Evolutionary conservation across 2,888 invertebrate genomes (phyloP).

Genomic region (Oscheius sp.): DNA sequence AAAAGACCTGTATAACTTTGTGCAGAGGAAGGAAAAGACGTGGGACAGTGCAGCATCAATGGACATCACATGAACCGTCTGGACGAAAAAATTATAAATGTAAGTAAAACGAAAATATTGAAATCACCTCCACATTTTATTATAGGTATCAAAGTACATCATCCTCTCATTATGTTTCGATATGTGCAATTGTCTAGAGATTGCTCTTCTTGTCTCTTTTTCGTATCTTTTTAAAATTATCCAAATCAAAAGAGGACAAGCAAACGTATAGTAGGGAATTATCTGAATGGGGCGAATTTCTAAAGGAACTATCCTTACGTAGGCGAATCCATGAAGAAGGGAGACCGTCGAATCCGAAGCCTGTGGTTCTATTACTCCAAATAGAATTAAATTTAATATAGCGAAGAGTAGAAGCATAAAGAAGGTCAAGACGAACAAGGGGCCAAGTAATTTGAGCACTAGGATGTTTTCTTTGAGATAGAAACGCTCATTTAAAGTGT

Average conservation of each 20-base stretch:
- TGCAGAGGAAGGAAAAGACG: no score
- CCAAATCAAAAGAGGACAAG: neutral
- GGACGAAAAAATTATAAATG: neutral
- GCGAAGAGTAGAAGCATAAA: conserved; percentile 1
- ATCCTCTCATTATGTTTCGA: conserved; percentile 12
- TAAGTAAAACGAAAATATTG: no score
- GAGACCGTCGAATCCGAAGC: neutral
- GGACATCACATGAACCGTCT: conserved; percentile 6
- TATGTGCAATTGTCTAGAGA: conserved; percentile 1
- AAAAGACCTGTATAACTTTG: neutral
- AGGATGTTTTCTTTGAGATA: conserved; percentile 20
- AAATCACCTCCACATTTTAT: conserved; percentile 30
- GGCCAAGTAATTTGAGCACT: conserved; percentile 13
- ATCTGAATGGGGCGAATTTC: neutral
- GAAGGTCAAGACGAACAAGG: conserved; percentile 17
- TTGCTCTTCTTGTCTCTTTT: conserved; percentile 15
- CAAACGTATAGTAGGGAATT: conserved; percentile 13
- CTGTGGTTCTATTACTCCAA: neutral
- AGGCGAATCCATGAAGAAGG: conserved; percentile 12
- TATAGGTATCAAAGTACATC: conserved; percentile 20
- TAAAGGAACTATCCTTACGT: neutral
- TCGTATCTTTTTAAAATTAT: conserved; percentile 16
- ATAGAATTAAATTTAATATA: neutral
- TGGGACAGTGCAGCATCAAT: neutral
- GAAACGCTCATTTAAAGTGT: conserved; percentile 6